These are phyloP conservation scores for Proisotoma minuta DNA, from an alignment of 2,888 invertebrate genomes.

Conservation along the genomic window DNA sequence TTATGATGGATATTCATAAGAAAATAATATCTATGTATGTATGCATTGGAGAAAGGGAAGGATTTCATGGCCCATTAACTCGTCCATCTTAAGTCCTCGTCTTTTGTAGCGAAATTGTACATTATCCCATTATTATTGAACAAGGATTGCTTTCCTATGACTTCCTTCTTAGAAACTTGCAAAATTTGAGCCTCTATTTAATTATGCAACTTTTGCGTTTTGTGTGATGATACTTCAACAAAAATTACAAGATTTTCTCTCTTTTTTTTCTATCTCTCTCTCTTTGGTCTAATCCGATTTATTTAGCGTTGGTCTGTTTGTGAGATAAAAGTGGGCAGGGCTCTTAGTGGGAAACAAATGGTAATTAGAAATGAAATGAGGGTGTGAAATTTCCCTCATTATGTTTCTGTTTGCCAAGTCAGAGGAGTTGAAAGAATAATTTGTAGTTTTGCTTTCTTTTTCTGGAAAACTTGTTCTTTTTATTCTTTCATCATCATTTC, in stretches of 20 bases:
- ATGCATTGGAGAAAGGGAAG: constrained; percentile 19
- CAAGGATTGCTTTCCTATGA: too few species aligned
- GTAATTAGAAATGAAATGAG: constrained; percentile 5
- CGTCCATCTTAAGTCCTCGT: too few species aligned
- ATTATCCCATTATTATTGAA: too few species aligned
- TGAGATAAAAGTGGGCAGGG: background rate
- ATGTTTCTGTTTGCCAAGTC: background rate
- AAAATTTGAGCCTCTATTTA: too few species aligned
- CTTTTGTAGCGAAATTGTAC: too few species aligned
- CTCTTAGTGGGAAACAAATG: background rate
- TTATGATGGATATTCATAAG: constrained; percentile 6
- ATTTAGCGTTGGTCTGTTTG: too few species aligned
- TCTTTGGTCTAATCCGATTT: too few species aligned
- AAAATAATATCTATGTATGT: background rate
- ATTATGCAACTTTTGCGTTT: too few species aligned
- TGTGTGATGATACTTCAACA: too few species aligned
- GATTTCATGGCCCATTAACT: constrained; percentile 38
- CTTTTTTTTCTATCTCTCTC: constrained; percentile 14
- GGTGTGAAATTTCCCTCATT: constrained; percentile 2
- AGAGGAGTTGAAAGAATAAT: background rate
- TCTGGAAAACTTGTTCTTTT: constrained; percentile 2
- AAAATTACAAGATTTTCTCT: constrained; percentile 26
- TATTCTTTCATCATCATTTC: background rate
- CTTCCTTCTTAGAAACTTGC: too few species aligned
- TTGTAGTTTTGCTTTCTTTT: too few species aligned